Evolutionary conservation across 1,140 invertebrate species (phyloP).

Genomic region (Agrypnia vestita): DNA sequence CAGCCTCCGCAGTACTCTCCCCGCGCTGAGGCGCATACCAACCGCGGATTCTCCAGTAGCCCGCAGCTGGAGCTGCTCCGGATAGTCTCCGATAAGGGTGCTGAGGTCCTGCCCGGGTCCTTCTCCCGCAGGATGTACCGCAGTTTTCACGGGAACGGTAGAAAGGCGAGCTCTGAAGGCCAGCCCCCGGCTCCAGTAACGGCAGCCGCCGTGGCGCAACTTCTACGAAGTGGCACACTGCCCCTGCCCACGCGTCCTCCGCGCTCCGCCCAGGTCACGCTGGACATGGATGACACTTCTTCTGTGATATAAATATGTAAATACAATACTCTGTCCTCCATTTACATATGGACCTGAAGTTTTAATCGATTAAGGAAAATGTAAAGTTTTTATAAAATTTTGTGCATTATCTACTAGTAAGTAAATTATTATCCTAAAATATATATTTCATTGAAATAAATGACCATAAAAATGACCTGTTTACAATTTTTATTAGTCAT

Average conservation of each 20-base stretch:
- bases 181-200: neutral
- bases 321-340: neutral
- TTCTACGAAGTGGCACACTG: neutral
- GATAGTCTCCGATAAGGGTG: neutral
- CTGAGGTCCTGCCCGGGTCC: neutral
- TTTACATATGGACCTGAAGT: no score
- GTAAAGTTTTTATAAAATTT: no score
- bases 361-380: no score
- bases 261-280: neutral
- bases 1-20: constrained; percentile 1
- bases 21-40: neutral
- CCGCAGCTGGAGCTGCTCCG: neutral
- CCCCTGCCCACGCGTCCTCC: neutral
- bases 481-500: no score
- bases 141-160: no score
- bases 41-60: neutral
- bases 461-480: no score
- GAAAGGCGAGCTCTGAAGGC: neutral
- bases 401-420: no score
- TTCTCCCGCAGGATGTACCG: no score
- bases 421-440: no score
- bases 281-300: constrained; percentile 6
- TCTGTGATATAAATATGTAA: neutral
- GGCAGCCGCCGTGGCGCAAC: neutral
- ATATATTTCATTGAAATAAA: no score